Evolutionary conservation across 1,140 invertebrate species (phyloP).

Genomic region (Adelges cooleyi): DNA sequence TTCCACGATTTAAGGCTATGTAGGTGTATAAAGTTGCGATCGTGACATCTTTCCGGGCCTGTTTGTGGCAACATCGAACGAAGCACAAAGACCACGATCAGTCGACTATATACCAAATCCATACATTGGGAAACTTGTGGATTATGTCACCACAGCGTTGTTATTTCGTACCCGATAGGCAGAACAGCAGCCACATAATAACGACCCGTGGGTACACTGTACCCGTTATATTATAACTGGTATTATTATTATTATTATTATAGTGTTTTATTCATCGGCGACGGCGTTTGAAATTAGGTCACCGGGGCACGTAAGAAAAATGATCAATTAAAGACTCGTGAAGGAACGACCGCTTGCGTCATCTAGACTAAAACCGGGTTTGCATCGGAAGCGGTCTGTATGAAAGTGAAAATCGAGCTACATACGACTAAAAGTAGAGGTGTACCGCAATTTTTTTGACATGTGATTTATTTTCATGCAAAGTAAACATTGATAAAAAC

Average conservation of each 20-base stretch:
- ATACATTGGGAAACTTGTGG: too few relatives aligned
- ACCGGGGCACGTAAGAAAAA: neutral
- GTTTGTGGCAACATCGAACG: neutral
- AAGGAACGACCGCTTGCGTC: neutral
- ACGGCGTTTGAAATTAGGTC: constrained; percentile 8
- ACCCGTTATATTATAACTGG: neutral
- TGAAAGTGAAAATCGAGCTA: too few relatives aligned
- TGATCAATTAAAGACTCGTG: neutral
- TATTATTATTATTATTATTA: too few relatives aligned
- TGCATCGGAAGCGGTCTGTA: neutral
- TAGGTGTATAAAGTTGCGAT: too few relatives aligned
- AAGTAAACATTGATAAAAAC: too few relatives aligned
- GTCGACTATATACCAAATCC: too few relatives aligned
- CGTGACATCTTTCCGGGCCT: neutral
- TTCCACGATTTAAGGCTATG: too few relatives aligned
- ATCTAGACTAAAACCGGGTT: constrained; percentile 8
- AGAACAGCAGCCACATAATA: neutral
- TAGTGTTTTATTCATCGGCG: too few relatives aligned
- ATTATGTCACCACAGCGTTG: neutral
- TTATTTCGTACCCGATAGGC: neutral
- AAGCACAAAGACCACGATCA: too few relatives aligned
- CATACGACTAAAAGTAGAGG: too few relatives aligned
- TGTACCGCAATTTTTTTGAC: too few relatives aligned
- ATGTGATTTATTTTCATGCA: too few relatives aligned
- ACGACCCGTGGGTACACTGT: neutral